A percentile compares a stretch with the other conserved stretches of the same genome.
These are phyloP conservation scores for Cecidostiba fungosa DNA, from an alignment of 2,888 invertebrate species.

Conservation along the genomic window DNA sequence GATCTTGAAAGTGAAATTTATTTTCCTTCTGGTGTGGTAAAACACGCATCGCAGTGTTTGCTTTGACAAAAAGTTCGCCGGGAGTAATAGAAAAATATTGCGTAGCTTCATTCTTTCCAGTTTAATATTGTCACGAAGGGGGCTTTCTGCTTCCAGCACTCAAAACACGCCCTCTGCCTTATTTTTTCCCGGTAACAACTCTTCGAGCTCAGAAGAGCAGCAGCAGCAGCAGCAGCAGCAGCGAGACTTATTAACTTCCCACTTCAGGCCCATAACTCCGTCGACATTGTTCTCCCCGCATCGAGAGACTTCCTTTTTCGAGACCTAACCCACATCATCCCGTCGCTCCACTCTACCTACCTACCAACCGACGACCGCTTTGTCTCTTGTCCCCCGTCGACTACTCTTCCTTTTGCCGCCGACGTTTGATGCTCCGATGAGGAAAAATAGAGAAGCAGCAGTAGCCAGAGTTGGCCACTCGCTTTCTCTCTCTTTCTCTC, in stretches of 20 bases:
- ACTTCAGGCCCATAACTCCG: neutral
- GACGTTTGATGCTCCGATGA: conserved; percentile 36
- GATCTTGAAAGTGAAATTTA: neutral
- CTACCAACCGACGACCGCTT: neutral
- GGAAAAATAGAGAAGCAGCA: conserved; percentile 3
- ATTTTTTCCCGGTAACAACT: neutral
- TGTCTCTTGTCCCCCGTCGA: neutral
- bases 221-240: neutral
- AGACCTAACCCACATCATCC: neutral
- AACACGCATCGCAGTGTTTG: neutral
- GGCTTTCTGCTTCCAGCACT: neutral
- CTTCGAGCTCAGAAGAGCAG: neutral
- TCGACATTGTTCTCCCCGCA: conserved; percentile 11
- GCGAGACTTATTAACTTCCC: conserved; percentile 15
- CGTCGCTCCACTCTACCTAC: neutral
- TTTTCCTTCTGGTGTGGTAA: neutral
- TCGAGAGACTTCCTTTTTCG: neutral
- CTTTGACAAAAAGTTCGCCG: neutral
- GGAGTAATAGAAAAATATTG: conserved; percentile 8
- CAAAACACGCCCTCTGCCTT: neutral
- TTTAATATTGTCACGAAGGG: neutral
- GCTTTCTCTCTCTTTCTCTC: conserved; percentile 61
- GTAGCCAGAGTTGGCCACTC: conserved; percentile 41
- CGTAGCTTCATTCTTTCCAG: conserved; percentile 6
- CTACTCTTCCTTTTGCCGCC: conserved; percentile 12